Base-by-base conservation (phyloP, 1,140 invertebrate species). In the Phenacoccus solenopsis region DNA sequence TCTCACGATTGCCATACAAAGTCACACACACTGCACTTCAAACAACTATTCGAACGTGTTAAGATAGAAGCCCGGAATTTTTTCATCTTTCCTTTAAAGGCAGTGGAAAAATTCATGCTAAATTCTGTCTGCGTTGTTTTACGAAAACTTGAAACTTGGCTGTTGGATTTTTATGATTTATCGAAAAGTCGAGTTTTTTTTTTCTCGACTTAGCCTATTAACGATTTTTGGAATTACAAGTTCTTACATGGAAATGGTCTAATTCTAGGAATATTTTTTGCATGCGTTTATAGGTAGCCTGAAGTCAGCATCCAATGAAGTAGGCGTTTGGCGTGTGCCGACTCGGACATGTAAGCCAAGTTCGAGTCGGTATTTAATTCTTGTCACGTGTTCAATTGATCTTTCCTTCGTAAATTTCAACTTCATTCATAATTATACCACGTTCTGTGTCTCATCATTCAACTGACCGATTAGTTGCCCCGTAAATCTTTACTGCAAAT, bases 341-440 rank as follows among this genome's bases (percentile, higher is more conserved):
- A 64, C 59, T 64, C 59, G 59, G 25, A 20, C 59, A 22, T 64
- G 25, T 64, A 59, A 10, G n/a, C n/a, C 59, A 64, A 24, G 59
- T 64, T n/a, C 59, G 22, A 64, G 59, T 27, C 59, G 25, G 21
- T 27, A 64, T 27, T 64, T 25, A 64, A 64, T 24, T 64, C 59
- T 64, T 64, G 59, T 64, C 59, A 64, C 59, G 59, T 22, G 59
- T 64, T 64, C 59, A 64, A 64, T 64, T 64, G 59, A 64, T 64
- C 59, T 64, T 64, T 64, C 59, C 59, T 64, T 64, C 25, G 59
- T 64, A 64, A 64, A 64, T 64, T 64, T 64, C 59, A 64, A 64
- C 59, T 64, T 64, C 59, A 64, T 64, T 64, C 59, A 64, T 64
- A 64, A 64, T 64, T 64, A 64, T 64, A 27, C 59, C 59, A 64